Evolutionary conservation across 2,797 vertebrate genomes (phyloP).

Genomic region (Gobionotothen gibberifrons): DNA sequence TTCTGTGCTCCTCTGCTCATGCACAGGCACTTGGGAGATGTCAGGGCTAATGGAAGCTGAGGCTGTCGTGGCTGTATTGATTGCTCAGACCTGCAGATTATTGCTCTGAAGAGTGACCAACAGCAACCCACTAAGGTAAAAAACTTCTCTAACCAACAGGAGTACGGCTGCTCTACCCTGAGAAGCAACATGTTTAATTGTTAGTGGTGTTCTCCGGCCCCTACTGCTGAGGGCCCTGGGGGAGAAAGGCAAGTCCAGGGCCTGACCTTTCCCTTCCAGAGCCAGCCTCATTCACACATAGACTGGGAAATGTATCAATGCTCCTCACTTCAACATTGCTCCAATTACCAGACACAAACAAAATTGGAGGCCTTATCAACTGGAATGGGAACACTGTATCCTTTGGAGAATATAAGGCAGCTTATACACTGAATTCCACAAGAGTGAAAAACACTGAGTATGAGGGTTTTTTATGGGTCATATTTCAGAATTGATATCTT

Average conservation of each 20-base stretch:
- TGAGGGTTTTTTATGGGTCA: slow-evolving; percentile 26
- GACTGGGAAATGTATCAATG: slow-evolving; percentile 84
- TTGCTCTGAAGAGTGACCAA: slow-evolving; percentile 87
- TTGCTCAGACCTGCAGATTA: slow-evolving; percentile 86
- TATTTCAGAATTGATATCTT: slow-evolving; percentile 21
- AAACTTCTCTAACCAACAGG: slow-evolving; percentile 76
- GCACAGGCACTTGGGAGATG: slow-evolving; percentile 82
- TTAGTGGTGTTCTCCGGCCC: slow-evolving; percentile 84
- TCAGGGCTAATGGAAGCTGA: slow-evolving; percentile 82
- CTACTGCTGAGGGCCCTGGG: slow-evolving; percentile 79
- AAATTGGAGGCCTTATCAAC: slow-evolving; percentile 73
- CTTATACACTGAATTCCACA: slow-evolving; percentile 40
- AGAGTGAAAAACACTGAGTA: slow-evolving; percentile 34
- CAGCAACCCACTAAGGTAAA: slow-evolving; percentile 81
- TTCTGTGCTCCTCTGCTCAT: slow-evolving; percentile 79
- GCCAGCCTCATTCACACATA: slow-evolving; percentile 82
- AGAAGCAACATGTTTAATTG: slow-evolving; percentile 88
- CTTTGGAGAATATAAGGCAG: slow-evolving; percentile 51
- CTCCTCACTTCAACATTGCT: slow-evolving; percentile 81
- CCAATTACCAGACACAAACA: slow-evolving; percentile 87
- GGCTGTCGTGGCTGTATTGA: slow-evolving; percentile 83
- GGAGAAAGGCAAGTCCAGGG: slow-evolving; percentile 80
- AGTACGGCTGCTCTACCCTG: slow-evolving; percentile 69
- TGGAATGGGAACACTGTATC: slow-evolving; percentile 63
- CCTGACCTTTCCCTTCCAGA: slow-evolving; percentile 84